Conservation (phyloP, 2,113 vertebrate genomes). For the Pimephales promelas region DNA sequence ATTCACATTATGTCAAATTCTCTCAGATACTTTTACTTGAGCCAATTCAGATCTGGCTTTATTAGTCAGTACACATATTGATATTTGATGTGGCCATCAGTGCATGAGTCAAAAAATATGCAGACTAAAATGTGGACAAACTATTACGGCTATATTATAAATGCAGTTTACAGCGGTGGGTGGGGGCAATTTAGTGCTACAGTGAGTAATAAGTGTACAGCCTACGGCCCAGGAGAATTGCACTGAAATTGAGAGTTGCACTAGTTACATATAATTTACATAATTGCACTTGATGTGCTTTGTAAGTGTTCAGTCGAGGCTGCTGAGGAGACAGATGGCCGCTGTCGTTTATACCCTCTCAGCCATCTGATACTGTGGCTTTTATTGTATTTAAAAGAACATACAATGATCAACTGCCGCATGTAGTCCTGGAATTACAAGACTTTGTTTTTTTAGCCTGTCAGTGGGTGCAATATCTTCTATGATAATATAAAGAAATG, state of each 20-base stretch:
- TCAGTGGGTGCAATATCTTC: not conserved
- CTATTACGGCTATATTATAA: not conserved
- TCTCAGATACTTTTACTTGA: not conserved
- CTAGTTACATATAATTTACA: constrained; percentile 36
- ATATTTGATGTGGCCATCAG: not conserved
- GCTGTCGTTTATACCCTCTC: not conserved
- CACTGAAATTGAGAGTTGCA: constrained; percentile 18
- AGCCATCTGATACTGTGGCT: not conserved
- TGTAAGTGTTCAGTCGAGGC: constrained; percentile 19
- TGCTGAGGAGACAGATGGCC: constrained; percentile 11
- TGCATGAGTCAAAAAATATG: not conserved
- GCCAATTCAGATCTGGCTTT: not conserved
- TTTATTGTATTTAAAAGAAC: not conserved
- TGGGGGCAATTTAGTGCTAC: constrained; percentile 12
- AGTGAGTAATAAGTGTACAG: constrained; percentile 24
- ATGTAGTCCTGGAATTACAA: not conserved
- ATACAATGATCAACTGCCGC: not conserved
- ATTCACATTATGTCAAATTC: not conserved
- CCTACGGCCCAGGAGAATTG: not conserved
- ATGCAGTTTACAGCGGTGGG: not conserved
- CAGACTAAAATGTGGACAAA: not conserved
- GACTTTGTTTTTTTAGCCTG: no score
- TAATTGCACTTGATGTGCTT: constrained; percentile 27
- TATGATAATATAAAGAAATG: not conserved
- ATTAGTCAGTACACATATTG: not conserved